Evolutionary conservation across 1,140 invertebrate species (phyloP), one percentile per base, ranked within the genome.

Genomic region (Chionoecetes opilio): DNA sequence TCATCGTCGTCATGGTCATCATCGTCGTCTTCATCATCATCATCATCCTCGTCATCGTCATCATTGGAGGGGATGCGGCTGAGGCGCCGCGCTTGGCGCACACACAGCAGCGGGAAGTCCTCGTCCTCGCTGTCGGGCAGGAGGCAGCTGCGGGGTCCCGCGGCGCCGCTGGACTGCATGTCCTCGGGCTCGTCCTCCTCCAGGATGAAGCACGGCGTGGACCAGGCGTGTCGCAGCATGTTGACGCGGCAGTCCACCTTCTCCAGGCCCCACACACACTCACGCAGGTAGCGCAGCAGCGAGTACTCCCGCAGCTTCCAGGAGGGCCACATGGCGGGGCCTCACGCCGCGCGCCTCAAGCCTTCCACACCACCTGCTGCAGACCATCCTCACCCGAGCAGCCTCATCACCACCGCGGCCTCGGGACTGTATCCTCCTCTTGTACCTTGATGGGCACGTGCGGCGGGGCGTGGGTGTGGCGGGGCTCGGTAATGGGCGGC

Each of bases 21-120:
- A 82, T 93, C 92, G 34, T 95, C 94, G 53, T 94, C 93, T 21
- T 94, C 87, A n/a, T 90, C 93, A 35, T 94, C 86, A n/a, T 94
- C 93, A 35, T 93, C 92, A 41, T 93, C 92, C 75, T 93, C 92
- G 38, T 94, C 93, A 14, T 85, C 93, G 37, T 91, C 93, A n/a
- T 94, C 93, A 82, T 86, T 89, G 32, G 84, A 92, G 11, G 94
- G 84, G 29, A 95, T 92, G 90, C 94, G 92, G 94, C 82, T 92
- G n/a, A 95, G 94, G 82, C 87, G 93, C n/a, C 11, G 11, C 17
- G 93, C 21, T 17, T 38, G 8, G 17, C 38, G 46, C 11, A 88
- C 46, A 29, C 37, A 32, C 14, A 35, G 9, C 34, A 53, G 37
- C 31, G 82, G 32, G 29, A n/a, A 34, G 0, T 32, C 93, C 14